A percentile compares a stretch with the other conserved stretches of the same genome.
These are phyloP conservation scores for Orius insidiosus DNA, from an alignment of 1,140 invertebrate genomes.

Conservation along the genomic window DNA sequence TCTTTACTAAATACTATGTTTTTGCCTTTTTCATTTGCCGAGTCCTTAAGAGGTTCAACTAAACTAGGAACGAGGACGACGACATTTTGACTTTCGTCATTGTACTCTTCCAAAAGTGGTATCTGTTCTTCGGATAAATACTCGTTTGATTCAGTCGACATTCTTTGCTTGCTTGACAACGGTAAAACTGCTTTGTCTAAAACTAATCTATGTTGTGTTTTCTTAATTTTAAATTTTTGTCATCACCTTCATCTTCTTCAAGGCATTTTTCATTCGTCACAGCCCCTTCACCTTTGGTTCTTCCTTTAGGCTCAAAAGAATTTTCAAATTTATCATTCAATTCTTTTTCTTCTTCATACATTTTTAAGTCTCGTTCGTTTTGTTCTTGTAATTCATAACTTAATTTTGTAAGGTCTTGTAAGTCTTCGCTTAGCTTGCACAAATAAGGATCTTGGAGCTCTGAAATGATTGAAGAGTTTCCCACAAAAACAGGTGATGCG, in stretches of 20 bases:
- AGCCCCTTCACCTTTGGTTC: slow-evolving; percentile 16
- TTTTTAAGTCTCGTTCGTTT: slow-evolving; percentile 12
- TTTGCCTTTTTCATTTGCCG: not conserved
- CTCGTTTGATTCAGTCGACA: too few relatives aligned
- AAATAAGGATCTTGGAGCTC: slow-evolving; percentile 38
- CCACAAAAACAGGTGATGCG: not conserved
- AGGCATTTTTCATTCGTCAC: slow-evolving; percentile 13
- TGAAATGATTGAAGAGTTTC: slow-evolving; percentile 25
- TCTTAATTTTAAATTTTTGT: too few relatives aligned
- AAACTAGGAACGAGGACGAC: slow-evolving; percentile 1
- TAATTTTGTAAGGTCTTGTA: slow-evolving; percentile 35
- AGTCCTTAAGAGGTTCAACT: not conserved
- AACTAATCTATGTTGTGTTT: not conserved
- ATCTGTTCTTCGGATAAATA: slow-evolving; percentile 13
- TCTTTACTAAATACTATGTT: not conserved
- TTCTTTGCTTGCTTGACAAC: too few relatives aligned
- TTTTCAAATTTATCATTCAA: slow-evolving; percentile 3
- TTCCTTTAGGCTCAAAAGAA: not conserved
- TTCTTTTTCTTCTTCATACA: slow-evolving; percentile 9
- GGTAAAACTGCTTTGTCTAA: too few relatives aligned
- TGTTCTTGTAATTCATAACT: slow-evolving; percentile 34
- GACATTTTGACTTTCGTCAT: slow-evolving; percentile 7
- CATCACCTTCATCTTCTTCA: not conserved
- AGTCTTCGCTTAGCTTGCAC: slow-evolving; percentile 34
- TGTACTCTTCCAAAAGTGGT: slow-evolving; percentile 13